A percentile compares a stretch with the other conserved stretches of the same genome.
These are phyloP conservation scores for Noturus placidus DNA, from an alignment of 2,113 vertebrate genomes.

Conservation along the genomic window DNA sequence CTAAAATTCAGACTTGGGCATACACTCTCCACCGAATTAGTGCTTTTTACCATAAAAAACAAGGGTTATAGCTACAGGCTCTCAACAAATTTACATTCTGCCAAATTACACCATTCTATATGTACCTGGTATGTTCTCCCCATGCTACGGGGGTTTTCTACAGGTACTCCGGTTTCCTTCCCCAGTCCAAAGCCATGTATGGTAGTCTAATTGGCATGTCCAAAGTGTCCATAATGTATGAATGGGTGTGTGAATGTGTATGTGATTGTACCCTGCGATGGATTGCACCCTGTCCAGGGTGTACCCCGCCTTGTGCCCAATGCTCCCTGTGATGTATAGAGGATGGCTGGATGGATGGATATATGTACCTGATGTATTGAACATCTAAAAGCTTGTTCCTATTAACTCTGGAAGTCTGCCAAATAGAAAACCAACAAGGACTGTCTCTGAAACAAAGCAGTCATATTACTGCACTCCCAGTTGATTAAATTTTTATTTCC, in stretches of 20 bases:
- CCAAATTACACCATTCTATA: background rate
- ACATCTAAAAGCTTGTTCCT: background rate
- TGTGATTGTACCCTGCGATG: no score
- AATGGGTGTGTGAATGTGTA: no score
- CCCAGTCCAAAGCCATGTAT: no score
- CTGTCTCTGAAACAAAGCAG: constrained; percentile 2
- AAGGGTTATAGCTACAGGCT: background rate
- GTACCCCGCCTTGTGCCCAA: no score
- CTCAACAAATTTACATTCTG: background rate
- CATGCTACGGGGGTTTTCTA: no score
- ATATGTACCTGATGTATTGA: background rate
- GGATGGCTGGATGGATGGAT: no score
- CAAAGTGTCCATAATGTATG: no score
- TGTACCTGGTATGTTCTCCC: no score
- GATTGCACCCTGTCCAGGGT: no score
- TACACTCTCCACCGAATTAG: background rate
- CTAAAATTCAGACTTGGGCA: background rate
- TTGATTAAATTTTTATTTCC: background rate
- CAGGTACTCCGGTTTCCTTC: no score
- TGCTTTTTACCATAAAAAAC: background rate
- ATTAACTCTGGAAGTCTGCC: constrained; percentile 21
- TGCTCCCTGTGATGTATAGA: no score
- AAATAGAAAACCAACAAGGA: background rate
- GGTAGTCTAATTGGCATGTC: no score
- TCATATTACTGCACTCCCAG: constrained; percentile 5